Evolutionary conservation across 2,888 invertebrate species (phyloP), one percentile per base, ranked within the genome.

Genomic region (Eilema caniola): DNA sequence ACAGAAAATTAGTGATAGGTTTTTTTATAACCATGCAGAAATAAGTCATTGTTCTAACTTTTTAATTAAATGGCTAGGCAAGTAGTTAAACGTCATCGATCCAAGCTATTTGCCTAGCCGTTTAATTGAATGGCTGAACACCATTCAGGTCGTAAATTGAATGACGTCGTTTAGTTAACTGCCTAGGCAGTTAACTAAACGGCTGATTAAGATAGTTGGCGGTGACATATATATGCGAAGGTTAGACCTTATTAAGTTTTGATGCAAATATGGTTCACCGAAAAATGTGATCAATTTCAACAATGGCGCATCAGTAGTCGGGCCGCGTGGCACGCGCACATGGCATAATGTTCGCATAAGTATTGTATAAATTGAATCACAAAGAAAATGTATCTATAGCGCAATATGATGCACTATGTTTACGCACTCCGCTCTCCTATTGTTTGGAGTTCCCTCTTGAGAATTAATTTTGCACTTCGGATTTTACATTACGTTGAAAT

Each of bases 301-400:
- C 68, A 73, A 69, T 67, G 41, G 60, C 57, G 10, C 12, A 72
- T 81, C 72, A 62, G 67, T 25, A 80, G 68, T 79, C 79, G 16
- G 14, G 3, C 4, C 69, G 60, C 81, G 73, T 73, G 14, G 8
- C 31, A 20, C 66, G 67, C 59, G 70, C 72, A 70, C 76, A 62
- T 71, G 60, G 65, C 60, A 65, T 37, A 28, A 62, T 24, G 66
- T 80, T 76, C 73, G 8, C 79, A 79, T 80, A 73, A 81, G 41
- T 72, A 47, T 63, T 62, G 67, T 70, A 65, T 67, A 67, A 75
- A 80, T 68, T 67, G 71, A 70, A 24, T 74, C 63, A 81, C 78
- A 79, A 78, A 78, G 79, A 76, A 73, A 71, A 57, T 37, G 33
- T 20, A 33, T 16, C n/a, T 16, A 28, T 61, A 31, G 31, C 59